phyloP scores from a whole-genome alignment of 1,140 invertebrate genomes.

The Neodiprion lecontei region DNA sequence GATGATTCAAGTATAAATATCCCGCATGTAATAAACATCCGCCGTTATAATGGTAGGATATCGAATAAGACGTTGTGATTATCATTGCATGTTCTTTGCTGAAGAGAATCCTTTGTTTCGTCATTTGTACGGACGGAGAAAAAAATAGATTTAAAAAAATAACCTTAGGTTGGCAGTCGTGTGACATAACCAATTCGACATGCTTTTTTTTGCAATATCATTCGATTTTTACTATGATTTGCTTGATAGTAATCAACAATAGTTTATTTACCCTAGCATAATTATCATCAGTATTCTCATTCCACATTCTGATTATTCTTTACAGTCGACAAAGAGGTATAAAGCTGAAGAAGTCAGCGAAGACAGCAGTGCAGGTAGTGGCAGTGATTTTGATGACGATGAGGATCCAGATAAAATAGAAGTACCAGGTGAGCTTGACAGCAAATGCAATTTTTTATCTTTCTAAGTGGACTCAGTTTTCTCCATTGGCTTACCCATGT shows the following conservation, averaged over 20 bases:
- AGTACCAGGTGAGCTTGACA: constrained; percentile 75
- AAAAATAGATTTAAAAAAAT: constrained; percentile 5
- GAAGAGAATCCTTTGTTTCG: constrained; percentile 2
- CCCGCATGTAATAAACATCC: background rate
- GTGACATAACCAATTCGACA: constrained; percentile 5
- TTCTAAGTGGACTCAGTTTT: constrained; percentile 15
- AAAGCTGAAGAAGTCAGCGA: constrained; percentile 62
- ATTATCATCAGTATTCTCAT: constrained; percentile 15
- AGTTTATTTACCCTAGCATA: background rate
- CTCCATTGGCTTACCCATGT: no score
- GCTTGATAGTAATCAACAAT: background rate
- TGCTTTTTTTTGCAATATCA: constrained; percentile 4
- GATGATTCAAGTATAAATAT: background rate
- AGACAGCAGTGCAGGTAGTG: constrained; percentile 72
- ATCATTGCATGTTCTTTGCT: background rate
- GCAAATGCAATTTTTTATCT: constrained; percentile 15
- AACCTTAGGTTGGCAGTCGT: background rate
- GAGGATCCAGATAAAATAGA: constrained; percentile 90
- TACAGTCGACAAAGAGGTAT: constrained; percentile 40
- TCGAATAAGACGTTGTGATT: background rate
- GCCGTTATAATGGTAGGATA: background rate
- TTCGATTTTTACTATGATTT: constrained; percentile 11
- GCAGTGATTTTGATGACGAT: constrained; percentile 85
- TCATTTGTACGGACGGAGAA: background rate
- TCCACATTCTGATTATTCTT: constrained; percentile 18